phyloP scores from a whole-genome alignment of 1,140 invertebrate genomes.

The Pararge aegeria region DNA sequence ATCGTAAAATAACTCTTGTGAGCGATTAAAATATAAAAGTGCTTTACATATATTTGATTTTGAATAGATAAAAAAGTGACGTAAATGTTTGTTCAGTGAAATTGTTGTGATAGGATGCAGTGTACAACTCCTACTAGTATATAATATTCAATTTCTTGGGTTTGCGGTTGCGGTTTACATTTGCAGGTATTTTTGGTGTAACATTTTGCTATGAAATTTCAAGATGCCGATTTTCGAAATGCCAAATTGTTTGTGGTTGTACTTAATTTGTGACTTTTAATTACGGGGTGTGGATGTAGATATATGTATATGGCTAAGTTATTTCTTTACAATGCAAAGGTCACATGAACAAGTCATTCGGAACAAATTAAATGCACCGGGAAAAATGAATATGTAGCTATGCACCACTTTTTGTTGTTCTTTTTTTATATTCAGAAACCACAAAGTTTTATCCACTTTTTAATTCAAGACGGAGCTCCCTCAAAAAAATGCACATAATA shows the following conservation, averaged over 20 bases:
- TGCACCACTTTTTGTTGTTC: not conserved
- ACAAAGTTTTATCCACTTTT: no score
- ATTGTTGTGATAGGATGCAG: conserved; percentile 42
- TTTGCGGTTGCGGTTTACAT: conserved; percentile 47
- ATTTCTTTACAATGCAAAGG: conserved; percentile 8
- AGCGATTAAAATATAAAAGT: not conserved
- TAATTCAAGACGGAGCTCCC: no score
- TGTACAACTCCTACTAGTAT: conserved; percentile 26
- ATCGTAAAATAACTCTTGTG: not conserved
- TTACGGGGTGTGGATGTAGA: not conserved
- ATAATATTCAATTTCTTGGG: conserved; percentile 46
- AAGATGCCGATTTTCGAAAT: not conserved
- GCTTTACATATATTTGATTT: not conserved
- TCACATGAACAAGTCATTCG: conserved; percentile 12
- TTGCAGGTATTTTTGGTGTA: conserved; percentile 42
- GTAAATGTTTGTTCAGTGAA: conserved; percentile 50
- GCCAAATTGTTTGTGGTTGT: not conserved
- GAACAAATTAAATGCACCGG: conserved; percentile 9
- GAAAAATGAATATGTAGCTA: not conserved
- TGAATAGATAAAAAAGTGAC: conserved; percentile 20
- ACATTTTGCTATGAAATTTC: conserved; percentile 14
- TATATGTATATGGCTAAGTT: conserved; percentile 1
- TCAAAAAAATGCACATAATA: no score
- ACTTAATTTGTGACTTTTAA: no score
- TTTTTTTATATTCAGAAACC: no score